A percentile compares a stretch with the other conserved stretches of the same genome.
These are phyloP conservation scores for Chloropsis hardwickii DNA, from an alignment of 2,113 vertebrate genomes.

Conservation along the genomic window DNA sequence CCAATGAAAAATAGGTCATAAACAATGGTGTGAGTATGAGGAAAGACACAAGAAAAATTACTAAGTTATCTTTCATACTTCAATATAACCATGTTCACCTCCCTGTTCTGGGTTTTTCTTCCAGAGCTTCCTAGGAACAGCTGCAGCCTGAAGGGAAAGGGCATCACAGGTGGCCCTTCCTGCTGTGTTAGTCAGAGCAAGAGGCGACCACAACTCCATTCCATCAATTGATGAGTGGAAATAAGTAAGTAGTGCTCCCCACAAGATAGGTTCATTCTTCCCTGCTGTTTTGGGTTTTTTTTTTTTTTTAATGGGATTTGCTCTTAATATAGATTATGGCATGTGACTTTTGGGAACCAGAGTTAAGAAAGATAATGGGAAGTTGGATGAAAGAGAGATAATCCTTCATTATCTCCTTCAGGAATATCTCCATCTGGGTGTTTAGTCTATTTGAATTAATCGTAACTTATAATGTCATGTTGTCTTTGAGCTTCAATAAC, in stretches of 20 bases:
- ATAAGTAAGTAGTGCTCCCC: background rate
- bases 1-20: background rate
- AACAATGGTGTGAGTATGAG: background rate
- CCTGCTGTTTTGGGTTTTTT: background rate
- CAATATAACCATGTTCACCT: rapidly evolving
- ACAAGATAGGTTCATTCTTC: background rate
- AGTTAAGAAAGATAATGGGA: background rate
- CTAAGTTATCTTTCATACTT: background rate
- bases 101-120: background rate
- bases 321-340: background rate
- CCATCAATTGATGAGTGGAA: background rate
- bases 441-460: background rate
- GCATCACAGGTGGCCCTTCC: background rate
- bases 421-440: background rate
- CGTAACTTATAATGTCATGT: background rate
- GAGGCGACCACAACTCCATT: background rate
- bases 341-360: background rate
- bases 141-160: background rate
- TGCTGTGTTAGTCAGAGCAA: background rate
- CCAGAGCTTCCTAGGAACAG: background rate
- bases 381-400: background rate
- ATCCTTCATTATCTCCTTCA: background rate
- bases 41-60: background rate
- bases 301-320: background rate
- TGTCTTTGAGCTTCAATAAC: background rate